A percentile compares a stretch with the other conserved stretches of the same genome.
Conservation (phyloP, 2,797 vertebrate genomes). For the Periophthalmus magnuspinnatus region DNA sequence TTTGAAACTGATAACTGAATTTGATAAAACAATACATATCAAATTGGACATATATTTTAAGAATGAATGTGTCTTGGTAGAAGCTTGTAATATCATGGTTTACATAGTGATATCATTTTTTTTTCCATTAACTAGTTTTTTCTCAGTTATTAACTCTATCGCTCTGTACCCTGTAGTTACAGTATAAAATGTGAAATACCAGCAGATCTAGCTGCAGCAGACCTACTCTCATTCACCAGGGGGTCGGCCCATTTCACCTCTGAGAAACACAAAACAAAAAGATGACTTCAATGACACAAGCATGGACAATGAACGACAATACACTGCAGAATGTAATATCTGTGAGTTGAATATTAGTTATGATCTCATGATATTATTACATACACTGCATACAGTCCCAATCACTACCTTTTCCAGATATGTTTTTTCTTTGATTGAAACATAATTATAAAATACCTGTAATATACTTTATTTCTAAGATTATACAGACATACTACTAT, state of each 20-base stretch:
- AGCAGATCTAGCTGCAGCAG: not conserved
- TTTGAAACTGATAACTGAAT: too few species aligned
- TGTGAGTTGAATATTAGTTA: not conserved
- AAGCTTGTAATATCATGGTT: not conserved
- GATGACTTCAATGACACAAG: conserved; percentile 35
- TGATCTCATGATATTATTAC: too few species aligned
- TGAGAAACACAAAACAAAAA: conserved; percentile 50
- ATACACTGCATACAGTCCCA: too few species aligned
- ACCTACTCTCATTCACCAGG: conserved; percentile 17
- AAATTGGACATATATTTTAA: too few species aligned
- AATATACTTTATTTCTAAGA: too few species aligned
- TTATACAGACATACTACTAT: too few species aligned
- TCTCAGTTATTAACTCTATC: not conserved
- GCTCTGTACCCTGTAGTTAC: not conserved
- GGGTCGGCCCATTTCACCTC: conserved; percentile 46
- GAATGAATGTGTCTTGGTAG: not conserved
- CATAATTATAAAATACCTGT: too few species aligned
- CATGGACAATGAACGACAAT: not conserved
- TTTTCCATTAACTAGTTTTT: not conserved
- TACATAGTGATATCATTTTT: too few species aligned
- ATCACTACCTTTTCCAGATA: too few species aligned
- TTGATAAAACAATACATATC: too few species aligned
- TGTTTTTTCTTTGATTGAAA: too few species aligned
- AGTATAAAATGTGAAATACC: not conserved
- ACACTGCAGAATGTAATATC: not conserved